These are phyloP conservation scores for Anthopleura xanthogrammica DNA, from an alignment of 92 coral and sea anemone species.

Conservation along the genomic window DNA sequence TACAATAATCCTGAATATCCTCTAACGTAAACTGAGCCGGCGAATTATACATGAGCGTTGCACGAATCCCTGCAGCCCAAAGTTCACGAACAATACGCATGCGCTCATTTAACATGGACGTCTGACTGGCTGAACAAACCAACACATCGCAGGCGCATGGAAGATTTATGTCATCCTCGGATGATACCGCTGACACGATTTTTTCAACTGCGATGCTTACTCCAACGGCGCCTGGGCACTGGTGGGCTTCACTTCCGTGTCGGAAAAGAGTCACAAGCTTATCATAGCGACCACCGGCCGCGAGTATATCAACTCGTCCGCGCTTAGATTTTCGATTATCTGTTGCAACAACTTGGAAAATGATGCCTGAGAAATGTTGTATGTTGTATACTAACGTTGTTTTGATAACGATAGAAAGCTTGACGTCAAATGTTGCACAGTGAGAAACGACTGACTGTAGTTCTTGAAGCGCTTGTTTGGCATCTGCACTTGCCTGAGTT, in stretches of 20 bases:
- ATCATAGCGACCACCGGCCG: constrained; percentile 97
- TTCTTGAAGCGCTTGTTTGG: constrained; percentile 76
- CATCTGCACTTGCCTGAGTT: constrained; percentile 48
- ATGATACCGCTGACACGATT: constrained; percentile 72
- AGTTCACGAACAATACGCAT: constrained; percentile 79
- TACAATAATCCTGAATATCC: constrained; percentile 78
- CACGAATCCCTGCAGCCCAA: constrained; percentile 73
- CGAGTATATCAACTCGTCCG: constrained; percentile 88
- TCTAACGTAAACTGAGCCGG: constrained; percentile 59
- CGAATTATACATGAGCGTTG: constrained; percentile 73
- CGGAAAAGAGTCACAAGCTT: constrained; percentile 74
- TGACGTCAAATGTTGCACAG: constrained; percentile 61
- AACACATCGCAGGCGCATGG: constrained; percentile 80
- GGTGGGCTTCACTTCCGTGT: constrained; percentile 65
- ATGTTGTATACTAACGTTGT: constrained; percentile 80
- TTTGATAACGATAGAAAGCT: constrained; percentile 59
- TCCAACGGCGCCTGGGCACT: constrained; percentile 84
- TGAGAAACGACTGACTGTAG: constrained; percentile 71
- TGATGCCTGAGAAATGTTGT: constrained; percentile 84
- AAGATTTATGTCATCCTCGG: constrained; percentile 39
- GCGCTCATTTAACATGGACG: constrained; percentile 69
- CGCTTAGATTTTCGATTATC: constrained; percentile 88
- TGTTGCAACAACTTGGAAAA: constrained; percentile 95
- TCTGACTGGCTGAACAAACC: constrained; percentile 82
- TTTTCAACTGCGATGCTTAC: constrained; percentile 87